Percentiles rank a stretch among this genome's conserved stretches.
Conservation (phyloP, 2,888 invertebrate species). For the Philonicus albiceps region DNA sequence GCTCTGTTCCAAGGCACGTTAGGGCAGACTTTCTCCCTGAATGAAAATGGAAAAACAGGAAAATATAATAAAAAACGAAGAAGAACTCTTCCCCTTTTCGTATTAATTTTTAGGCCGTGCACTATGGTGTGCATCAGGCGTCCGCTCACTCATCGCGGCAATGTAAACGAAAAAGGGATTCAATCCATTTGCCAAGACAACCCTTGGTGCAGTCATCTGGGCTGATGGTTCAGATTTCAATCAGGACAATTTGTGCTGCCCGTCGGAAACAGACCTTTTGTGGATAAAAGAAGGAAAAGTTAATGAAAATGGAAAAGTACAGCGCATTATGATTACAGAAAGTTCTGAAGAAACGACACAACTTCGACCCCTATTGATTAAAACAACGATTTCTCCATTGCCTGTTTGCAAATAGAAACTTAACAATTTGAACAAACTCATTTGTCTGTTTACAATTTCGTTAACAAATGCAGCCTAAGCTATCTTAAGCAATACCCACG, state of each 20-base stretch:
- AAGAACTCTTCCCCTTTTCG: neutral
- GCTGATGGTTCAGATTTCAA: neutral
- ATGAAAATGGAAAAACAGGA: neutral
- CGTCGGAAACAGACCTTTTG: neutral
- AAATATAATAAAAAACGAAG: neutral
- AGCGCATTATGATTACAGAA: neutral
- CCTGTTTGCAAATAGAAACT: neutral
- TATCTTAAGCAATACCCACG: neutral
- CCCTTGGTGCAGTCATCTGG: slow-evolving; percentile 7
- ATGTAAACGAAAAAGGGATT: neutral
- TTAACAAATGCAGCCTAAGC: neutral
- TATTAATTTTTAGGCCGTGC: slow-evolving; percentile 5
- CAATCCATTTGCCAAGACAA: slow-evolving; percentile 28
- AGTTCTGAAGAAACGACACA: neutral
- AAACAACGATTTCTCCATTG: neutral
- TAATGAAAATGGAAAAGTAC: neutral
- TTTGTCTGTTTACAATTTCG: neutral
- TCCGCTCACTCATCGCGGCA: neutral
- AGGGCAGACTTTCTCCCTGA: neutral
- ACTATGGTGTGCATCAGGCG: neutral
- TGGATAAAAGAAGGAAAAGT: neutral
- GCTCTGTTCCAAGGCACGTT: slow-evolving; percentile 6
- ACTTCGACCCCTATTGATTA: neutral
- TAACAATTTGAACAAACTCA: neutral
- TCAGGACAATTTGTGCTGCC: neutral